phyloP scores from a whole-genome alignment of 1,140 invertebrate species.

The Melanaphis sacchari region DNA sequence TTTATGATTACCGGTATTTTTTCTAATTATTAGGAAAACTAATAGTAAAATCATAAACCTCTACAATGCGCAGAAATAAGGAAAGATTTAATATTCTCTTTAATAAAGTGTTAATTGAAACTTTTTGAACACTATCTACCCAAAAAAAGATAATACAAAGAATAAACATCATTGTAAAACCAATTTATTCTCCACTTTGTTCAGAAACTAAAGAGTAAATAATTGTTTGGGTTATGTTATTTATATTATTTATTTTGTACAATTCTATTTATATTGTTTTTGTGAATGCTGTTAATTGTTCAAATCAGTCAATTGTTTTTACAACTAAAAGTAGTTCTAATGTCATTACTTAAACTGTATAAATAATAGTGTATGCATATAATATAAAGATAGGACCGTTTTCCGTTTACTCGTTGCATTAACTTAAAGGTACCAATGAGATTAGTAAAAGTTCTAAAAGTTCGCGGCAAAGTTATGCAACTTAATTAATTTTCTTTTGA shows the following conservation, averaged over 20 bases:
- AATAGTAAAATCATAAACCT: not conserved
- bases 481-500: constrained; percentile 57
- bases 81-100: not conserved
- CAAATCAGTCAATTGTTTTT: not conserved
- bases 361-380: not conserved
- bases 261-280: not conserved
- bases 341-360: not conserved
- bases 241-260: constrained; percentile 13
- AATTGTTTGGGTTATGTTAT: constrained; percentile 5
- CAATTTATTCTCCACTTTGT: not conserved
- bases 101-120: constrained; percentile 17
- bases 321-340: not conserved
- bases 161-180: constrained; percentile 9
- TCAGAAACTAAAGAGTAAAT: not conserved
- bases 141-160: not conserved
- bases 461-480: constrained; percentile 50
- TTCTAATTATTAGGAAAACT: not conserved
- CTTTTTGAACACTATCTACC: not conserved
- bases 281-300: not conserved
- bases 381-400: constrained; percentile 25
- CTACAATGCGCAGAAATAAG: not conserved
- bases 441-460: constrained; percentile 53
- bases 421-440: constrained; percentile 43
- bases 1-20: not conserved
- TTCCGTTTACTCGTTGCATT: not conserved